Conservation (phyloP, 2,888 invertebrate genomes). For the Luffia ferchaultella region DNA sequence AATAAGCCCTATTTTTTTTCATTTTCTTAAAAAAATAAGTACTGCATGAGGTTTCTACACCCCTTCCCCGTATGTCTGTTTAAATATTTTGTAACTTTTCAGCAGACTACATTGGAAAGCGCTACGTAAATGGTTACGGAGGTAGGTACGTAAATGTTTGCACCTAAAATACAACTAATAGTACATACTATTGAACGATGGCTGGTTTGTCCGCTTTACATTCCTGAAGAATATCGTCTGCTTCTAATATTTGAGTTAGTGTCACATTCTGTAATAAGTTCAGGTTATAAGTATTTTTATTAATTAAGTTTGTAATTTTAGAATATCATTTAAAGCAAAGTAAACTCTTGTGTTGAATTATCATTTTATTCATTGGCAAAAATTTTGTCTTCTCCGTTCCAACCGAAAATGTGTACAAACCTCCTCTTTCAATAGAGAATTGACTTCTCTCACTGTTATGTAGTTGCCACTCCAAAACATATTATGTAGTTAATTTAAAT, state of each 20-base stretch:
- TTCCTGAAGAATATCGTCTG: slow-evolving; percentile 95
- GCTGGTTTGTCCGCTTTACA: slow-evolving; percentile 92
- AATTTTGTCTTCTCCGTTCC: too few relatives aligned
- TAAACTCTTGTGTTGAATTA: slow-evolving; percentile 9
- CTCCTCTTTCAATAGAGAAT: slow-evolving; percentile 80
- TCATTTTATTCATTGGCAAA: slow-evolving; percentile 7
- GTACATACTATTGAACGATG: slow-evolving; percentile 90
- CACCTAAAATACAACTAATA: too few relatives aligned
- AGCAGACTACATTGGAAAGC: too few relatives aligned
- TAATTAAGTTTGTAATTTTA: background rate
- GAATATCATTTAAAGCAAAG: slow-evolving; percentile 1
- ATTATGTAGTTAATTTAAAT: too few relatives aligned
- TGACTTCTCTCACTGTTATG: slow-evolving; percentile 76
- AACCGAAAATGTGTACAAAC: slow-evolving; percentile 39
- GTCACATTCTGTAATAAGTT: slow-evolving; percentile 81
- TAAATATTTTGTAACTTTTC: too few relatives aligned
- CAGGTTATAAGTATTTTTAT: background rate
- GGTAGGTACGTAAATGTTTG: too few relatives aligned
- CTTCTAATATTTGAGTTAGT: slow-evolving; percentile 88
- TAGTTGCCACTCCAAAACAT: slow-evolving; percentile 89
- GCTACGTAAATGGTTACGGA: too few relatives aligned
- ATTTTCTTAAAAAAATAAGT: too few relatives aligned
- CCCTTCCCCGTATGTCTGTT: too few relatives aligned
- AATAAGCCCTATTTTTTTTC: too few relatives aligned
- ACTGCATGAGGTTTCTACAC: too few relatives aligned